Conservation (phyloP, 2,797 vertebrate species). For the Moxostoma hubbsi region DNA sequence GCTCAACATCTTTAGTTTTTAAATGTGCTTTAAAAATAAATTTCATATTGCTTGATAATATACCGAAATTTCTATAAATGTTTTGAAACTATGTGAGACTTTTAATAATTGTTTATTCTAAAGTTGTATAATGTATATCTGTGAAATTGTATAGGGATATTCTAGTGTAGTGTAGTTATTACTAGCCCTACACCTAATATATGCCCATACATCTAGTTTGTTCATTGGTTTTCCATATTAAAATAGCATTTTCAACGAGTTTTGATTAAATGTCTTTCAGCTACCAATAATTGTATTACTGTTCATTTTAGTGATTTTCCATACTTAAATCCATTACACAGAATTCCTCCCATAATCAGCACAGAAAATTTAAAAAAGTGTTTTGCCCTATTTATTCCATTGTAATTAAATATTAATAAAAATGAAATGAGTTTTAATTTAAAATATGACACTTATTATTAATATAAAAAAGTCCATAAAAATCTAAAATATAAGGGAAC, state of each 20-base stretch:
- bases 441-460: constrained; percentile 23
- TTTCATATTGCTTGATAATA: no score
- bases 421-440: constrained; percentile 2
- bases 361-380: no score
- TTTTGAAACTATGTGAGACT: no score
- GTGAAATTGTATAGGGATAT: no score
- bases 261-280: constrained; percentile 2
- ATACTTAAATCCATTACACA: constrained; percentile 6
- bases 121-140: no score
- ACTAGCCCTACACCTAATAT: no score
- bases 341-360: constrained; percentile 13
- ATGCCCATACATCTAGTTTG: neutral
- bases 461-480: constrained; percentile 5
- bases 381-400: constrained; percentile 28
- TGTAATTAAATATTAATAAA: constrained; percentile 26
- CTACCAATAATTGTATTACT: neutral
- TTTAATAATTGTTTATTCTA: no score
- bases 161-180: no score
- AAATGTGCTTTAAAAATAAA: no score
- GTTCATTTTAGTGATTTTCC: neutral
- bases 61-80: no score
- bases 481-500: constrained; percentile 18
- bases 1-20: no score
- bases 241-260: neutral
- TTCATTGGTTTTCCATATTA: neutral